A percentile compares a stretch with the other conserved stretches of the same genome.
These are phyloP conservation scores for Archivesica marissinica DNA, from an alignment of 1,140 invertebrate species.

Conservation along the genomic window DNA sequence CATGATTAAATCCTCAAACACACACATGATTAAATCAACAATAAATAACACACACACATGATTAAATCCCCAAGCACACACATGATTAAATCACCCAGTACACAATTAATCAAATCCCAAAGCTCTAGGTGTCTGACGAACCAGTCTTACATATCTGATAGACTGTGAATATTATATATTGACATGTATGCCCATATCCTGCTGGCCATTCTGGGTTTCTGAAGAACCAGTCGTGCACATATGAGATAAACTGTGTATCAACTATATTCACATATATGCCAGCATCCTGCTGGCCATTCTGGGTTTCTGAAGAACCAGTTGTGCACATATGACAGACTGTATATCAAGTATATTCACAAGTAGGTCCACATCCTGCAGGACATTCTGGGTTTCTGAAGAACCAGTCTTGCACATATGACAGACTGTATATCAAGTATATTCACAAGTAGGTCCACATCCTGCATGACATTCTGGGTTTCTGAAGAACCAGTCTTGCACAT, in stretches of 20 bases:
- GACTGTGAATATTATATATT: no score
- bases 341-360: conserved; percentile 87
- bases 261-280: conserved; percentile 90
- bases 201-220: neutral
- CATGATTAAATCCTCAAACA: no score
- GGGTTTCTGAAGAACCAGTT: conserved; percentile 86
- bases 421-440: conserved; percentile 81
- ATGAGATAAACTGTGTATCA: conserved; percentile 67
- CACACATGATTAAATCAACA: no score
- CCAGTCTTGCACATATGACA: conserved; percentile 88
- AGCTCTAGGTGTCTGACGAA: no score
- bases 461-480: conserved; percentile 92
- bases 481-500: conserved; percentile 93
- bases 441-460: conserved; percentile 95
- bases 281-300: conserved; percentile 95
- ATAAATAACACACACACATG: no score
- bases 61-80: no score
- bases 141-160: no score
- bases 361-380: conserved; percentile 96
- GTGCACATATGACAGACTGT: neutral
- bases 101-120: no score
- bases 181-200: no score
- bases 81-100: no score
- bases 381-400: conserved; percentile 90
- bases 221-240: neutral